These are phyloP conservation scores for Motacilla alba DNA, from an alignment of 2,113 vertebrate species.

Conservation along the genomic window DNA sequence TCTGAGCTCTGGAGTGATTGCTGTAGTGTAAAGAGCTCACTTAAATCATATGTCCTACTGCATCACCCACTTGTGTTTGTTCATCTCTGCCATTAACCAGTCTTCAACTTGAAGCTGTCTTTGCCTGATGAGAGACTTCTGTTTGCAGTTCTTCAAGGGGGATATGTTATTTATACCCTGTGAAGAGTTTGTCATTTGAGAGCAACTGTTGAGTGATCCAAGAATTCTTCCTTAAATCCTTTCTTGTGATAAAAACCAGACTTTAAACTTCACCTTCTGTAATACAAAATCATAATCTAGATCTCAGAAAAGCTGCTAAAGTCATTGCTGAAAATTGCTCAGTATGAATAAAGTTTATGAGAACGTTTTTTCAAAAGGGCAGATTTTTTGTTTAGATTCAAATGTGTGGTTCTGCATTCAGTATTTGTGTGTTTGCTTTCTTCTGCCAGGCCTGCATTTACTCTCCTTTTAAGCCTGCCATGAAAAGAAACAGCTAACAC, in stretches of 20 bases:
- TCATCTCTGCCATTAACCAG: not conserved
- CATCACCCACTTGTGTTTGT: not conserved
- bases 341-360: not conserved
- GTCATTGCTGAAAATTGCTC: not conserved
- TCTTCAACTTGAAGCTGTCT: not conserved
- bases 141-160: not conserved
- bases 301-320: not conserved
- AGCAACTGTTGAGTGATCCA: not conserved
- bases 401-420: not conserved
- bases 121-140: not conserved
- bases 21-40: not conserved
- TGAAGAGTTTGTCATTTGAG: not conserved
- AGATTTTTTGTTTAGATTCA: not conserved
- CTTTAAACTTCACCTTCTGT: not conserved
- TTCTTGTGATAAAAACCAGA: not conserved
- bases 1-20: not conserved
- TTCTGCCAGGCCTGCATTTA: not conserved
- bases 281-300: not conserved
- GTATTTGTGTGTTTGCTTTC: not conserved
- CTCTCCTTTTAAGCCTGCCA: conserved; percentile 1
- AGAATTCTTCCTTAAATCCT: not conserved
- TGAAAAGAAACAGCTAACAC: conserved; percentile 18
- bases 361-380: not conserved
- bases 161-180: not conserved
- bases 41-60: not conserved